Evolutionary conservation across 2,113 vertebrate species (phyloP), one percentile per base, ranked within the genome.

Genomic region (Triplophysa dalaica): DNA sequence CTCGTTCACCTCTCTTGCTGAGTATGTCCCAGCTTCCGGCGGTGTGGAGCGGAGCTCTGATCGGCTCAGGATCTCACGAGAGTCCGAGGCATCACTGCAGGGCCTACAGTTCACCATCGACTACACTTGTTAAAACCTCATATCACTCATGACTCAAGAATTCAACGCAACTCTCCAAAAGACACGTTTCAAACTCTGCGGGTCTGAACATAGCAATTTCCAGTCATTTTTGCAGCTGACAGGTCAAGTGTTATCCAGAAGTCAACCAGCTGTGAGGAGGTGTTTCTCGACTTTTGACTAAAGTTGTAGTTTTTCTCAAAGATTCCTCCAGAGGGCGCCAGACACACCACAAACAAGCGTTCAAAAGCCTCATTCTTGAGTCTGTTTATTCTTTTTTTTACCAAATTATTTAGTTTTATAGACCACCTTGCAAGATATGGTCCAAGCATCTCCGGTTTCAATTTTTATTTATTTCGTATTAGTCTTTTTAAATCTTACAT

Each of bases 31-130:
- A 43, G 26, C n/a, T 4, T 10, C 8, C 19, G 45, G 74, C 43
- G 41, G 48, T 33, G 12, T 70, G 2, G 69, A 61, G 69, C 72
- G 24, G 43, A 56, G 77, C 76, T 66, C 41, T 21, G 29, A 16
- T 45, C 80, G 61, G 83, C 76, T 80, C 81, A 77, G 26, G 77
- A 19, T 79, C 29, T 77, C 33, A 82, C 77, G 63, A 56, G 17
- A 70, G 50, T 80, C 80, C 83, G 76, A 67, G 83, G 83, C 80
- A 73, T 85, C 60, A 72, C 70, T 24, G 17, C 33, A 38, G 62
- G 83, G 83, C 83, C 83, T 85, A 76, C 10, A 65, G 17, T 52
- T 62, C 80, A 68, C 65, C 21, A 26, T 24, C 29, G 29, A 72
- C 54, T 50, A 22, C 60, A 26, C 16, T 8, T 21, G 26, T 19